phyloP scores from a whole-genome alignment of 2,797 vertebrate species.

The Alouatta caraya region DNA sequence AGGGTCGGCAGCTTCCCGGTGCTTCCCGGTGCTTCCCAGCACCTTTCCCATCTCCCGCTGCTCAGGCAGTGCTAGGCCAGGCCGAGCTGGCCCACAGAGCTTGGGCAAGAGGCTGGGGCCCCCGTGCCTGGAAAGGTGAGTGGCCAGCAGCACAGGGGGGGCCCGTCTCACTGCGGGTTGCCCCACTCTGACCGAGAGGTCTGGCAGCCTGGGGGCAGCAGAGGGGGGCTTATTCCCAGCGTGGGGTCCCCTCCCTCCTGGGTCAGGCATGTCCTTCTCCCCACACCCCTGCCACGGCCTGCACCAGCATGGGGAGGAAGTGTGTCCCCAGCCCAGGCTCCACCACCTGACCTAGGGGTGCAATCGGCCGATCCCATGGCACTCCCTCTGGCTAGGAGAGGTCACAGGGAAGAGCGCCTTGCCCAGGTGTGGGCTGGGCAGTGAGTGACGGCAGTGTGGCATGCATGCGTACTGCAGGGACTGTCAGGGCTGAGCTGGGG shows the following conservation, averaged over 20 bases:
- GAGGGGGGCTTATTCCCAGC: not conserved
- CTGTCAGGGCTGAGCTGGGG: not conserved
- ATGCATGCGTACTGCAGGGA: fast-evolving
- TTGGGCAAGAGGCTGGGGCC: not conserved
- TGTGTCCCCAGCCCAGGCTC: not conserved
- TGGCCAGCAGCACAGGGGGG: no score
- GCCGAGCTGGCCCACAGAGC: not conserved
- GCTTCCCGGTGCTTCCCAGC: fast-evolving
- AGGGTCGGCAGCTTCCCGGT: fast-evolving
- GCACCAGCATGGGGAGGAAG: not conserved
- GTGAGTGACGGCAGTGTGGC: not conserved
- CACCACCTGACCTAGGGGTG: not conserved
- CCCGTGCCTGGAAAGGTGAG: fast-evolving
- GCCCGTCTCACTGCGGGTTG: fast-evolving
- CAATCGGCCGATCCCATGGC: not conserved
- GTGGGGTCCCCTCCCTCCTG: not conserved
- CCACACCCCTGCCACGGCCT: not conserved
- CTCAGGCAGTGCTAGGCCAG: not conserved
- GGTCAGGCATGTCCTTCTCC: not conserved
- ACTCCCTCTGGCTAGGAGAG: not conserved
- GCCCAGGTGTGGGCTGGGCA: not conserved
- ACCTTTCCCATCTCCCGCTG: fast-evolving
- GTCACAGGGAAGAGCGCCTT: not conserved
- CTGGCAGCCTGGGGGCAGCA: not conserved
- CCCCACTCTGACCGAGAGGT: fast-evolving